phyloP scores from a whole-genome alignment of 2,113 vertebrate species.

The Alouatta palliata region DNA sequence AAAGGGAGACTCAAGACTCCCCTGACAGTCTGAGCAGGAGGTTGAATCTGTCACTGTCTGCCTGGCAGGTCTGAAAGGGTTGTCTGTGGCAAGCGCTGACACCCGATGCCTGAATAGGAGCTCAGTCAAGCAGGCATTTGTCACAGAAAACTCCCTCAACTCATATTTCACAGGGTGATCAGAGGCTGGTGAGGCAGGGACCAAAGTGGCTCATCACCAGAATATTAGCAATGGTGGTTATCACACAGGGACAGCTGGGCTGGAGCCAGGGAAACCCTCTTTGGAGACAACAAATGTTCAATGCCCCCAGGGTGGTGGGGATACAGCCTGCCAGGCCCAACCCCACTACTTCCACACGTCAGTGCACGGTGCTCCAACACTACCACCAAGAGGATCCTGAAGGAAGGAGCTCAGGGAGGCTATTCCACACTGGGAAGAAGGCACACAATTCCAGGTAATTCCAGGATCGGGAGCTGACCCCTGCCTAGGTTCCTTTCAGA shows the following conservation, averaged over 20 bases:
- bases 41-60: slow-evolving; percentile 85
- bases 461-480: slow-evolving; percentile 1
- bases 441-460: accelerated
- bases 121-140: slow-evolving; percentile 78
- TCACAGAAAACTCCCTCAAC: slow-evolving; percentile 74
- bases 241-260: slow-evolving; percentile 72
- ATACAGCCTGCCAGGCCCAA: neutral
- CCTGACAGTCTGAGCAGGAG: slow-evolving; percentile 75
- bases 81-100: slow-evolving; percentile 82
- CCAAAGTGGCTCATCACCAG: slow-evolving; percentile 21
- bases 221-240: slow-evolving; percentile 62
- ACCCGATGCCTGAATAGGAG: slow-evolving; percentile 81
- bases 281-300: slow-evolving; percentile 73
- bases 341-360: neutral
- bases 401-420: neutral
- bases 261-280: slow-evolving; percentile 65
- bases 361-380: neutral
- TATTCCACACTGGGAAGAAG: neutral
- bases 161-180: slow-evolving; percentile 79
- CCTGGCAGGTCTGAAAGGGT: slow-evolving; percentile 76
- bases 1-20: slow-evolving; percentile 62
- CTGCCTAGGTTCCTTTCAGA: slow-evolving; percentile 59
- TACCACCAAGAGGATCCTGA: slow-evolving; percentile 4
- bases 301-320: neutral
- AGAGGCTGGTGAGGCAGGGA: slow-evolving; percentile 50